phyloP scores from a whole-genome alignment of 2,888 invertebrate genomes.

The Stegophylla sp. region DNA sequence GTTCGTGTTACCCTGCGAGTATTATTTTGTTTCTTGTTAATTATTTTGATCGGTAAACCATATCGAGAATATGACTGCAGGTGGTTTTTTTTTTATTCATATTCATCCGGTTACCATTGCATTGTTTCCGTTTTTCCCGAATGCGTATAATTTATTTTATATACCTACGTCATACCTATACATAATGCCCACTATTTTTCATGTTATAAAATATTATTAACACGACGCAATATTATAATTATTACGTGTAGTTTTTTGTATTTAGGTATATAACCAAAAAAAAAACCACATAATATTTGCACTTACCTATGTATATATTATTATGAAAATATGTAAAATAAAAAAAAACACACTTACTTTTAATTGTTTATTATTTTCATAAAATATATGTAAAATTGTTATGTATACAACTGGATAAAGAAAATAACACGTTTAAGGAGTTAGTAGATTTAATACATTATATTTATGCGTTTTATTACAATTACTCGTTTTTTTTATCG shows the following conservation, averaged over 20 bases:
- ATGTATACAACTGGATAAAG: too few relatives aligned
- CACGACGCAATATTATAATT: slow-evolving; percentile 20
- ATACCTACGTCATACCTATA: too few relatives aligned
- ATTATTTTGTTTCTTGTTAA: slow-evolving; percentile 38
- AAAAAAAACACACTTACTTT: slow-evolving; percentile 9
- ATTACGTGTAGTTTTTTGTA: neutral
- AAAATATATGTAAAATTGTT: neutral
- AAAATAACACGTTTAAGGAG: too few relatives aligned
- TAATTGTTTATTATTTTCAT: slow-evolving; percentile 24
- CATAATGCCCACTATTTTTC: too few relatives aligned
- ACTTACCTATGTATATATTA: too few relatives aligned
- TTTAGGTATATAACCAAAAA: neutral
- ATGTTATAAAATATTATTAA: slow-evolving; percentile 7
- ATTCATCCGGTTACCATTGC: slow-evolving; percentile 49
- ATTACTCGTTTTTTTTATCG: too few relatives aligned
- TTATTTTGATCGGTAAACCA: slow-evolving; percentile 56
- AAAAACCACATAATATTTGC: neutral
- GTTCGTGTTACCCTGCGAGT: slow-evolving; percentile 34
- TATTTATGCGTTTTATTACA: too few relatives aligned
- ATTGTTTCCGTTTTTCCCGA: slow-evolving; percentile 53
- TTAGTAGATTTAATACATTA: too few relatives aligned
- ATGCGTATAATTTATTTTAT: neutral
- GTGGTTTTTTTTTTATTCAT: slow-evolving; percentile 51
- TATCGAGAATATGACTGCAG: slow-evolving; percentile 56
- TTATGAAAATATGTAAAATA: neutral